These are phyloP conservation scores for Gastrophysa polygoni DNA, from an alignment of 2,888 invertebrate genomes.

Conservation along the genomic window DNA sequence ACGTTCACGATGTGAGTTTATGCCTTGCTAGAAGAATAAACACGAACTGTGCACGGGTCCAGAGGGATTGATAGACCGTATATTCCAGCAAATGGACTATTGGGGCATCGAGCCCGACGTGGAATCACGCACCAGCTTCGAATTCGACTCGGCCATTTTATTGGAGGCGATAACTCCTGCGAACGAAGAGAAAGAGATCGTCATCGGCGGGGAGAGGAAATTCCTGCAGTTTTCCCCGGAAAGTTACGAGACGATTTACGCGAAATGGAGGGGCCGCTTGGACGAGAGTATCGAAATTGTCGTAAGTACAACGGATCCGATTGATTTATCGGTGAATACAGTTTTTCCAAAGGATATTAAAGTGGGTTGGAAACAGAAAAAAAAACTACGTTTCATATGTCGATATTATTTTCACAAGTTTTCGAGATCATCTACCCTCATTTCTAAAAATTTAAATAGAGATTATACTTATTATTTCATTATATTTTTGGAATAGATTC, in stretches of 20 bases:
- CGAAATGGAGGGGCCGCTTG: slow-evolving; percentile 77
- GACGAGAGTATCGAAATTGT: slow-evolving; percentile 76
- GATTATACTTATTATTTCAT: too few relatives aligned
- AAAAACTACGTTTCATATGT: too few relatives aligned
- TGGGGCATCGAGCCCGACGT: slow-evolving; percentile 66
- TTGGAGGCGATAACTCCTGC: slow-evolving; percentile 56
- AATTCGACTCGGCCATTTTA: slow-evolving; percentile 56
- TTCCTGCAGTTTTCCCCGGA: slow-evolving; percentile 57
- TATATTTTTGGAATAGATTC: too few relatives aligned
- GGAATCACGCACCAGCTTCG: slow-evolving; percentile 68
- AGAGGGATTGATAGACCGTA: background rate
- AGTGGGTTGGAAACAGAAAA: too few relatives aligned
- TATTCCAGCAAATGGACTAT: slow-evolving; percentile 49
- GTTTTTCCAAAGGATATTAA: too few relatives aligned
- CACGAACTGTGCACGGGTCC: background rate
- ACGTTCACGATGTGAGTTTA: too few relatives aligned
- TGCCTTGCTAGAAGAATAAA: too few relatives aligned
- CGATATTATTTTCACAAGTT: too few relatives aligned
- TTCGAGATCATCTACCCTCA: too few relatives aligned
- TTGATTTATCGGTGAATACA: too few relatives aligned
- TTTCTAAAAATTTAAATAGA: too few relatives aligned
- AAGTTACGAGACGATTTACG: slow-evolving; percentile 74
- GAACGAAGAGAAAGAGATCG: slow-evolving; percentile 67
- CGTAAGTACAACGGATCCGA: slow-evolving; percentile 61
- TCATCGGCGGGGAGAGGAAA: slow-evolving; percentile 65